phyloP scores from a whole-genome alignment of 2,113 vertebrate species.

The Alces alces region DNA sequence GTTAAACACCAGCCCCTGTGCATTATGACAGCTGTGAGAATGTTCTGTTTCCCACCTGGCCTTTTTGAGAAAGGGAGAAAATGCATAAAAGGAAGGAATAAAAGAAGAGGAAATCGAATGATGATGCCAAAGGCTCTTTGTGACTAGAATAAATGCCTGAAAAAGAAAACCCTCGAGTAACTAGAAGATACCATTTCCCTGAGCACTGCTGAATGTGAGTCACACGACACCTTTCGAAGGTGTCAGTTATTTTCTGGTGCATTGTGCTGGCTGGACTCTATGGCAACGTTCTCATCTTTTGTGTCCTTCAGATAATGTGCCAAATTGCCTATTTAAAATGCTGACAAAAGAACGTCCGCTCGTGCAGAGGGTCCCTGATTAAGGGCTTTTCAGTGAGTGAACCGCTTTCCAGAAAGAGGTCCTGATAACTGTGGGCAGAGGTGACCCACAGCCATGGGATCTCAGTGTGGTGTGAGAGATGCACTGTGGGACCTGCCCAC shows the following conservation, averaged over 20 bases:
- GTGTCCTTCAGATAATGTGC: constrained; percentile 14
- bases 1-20: neutral
- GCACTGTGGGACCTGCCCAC: rapidly evolving
- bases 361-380: neutral
- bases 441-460: neutral
- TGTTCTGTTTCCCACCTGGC: neutral
- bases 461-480: neutral
- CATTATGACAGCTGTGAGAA: neutral
- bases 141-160: constrained; percentile 3
- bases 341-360: neutral
- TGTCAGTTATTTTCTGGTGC: neutral
- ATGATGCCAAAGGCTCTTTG: neutral
- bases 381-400: neutral
- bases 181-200: neutral
- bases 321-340: constrained; percentile 17
- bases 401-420: neutral
- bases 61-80: neutral
- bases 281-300: neutral
- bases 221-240: neutral
- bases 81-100: neutral
- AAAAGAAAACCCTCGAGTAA: neutral
- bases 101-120: neutral
- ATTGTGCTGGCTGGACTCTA: neutral
- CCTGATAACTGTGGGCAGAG: neutral
- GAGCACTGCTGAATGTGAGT: neutral